A percentile compares a stretch with the other conserved stretches of the same genome.
These are phyloP conservation scores for Chanos chanos DNA, from an alignment of 2,797 vertebrate genomes.

Conservation along the genomic window DNA sequence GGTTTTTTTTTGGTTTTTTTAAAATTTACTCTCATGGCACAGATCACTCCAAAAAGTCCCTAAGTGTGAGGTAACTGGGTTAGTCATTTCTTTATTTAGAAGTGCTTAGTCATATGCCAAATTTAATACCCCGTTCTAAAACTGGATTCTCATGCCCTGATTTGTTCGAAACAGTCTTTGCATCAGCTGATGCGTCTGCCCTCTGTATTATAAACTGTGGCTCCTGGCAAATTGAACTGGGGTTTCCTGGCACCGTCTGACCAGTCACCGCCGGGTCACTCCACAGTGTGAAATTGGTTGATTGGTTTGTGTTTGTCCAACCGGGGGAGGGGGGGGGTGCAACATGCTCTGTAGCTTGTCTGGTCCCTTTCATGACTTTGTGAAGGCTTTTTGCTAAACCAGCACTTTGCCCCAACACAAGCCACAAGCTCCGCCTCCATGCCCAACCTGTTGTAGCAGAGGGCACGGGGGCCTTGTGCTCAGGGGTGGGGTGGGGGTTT, in stretches of 20 bases:
- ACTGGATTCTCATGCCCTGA: conserved; percentile 3
- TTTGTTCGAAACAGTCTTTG: conserved; percentile 16
- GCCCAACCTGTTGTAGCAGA: too few relatives aligned
- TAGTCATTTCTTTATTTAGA: conserved; percentile 37
- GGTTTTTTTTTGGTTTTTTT: too few relatives aligned
- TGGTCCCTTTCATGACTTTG: conserved; percentile 13
- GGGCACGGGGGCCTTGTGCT: not conserved
- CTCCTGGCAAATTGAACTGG: conserved; percentile 1
- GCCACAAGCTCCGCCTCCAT: not conserved
- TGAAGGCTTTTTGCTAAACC: conserved; percentile 1
- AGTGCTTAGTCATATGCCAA: conserved; percentile 27
- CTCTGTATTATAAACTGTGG: conserved; percentile 15
- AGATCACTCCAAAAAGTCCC: conserved; percentile 24
- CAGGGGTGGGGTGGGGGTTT: too few relatives aligned
- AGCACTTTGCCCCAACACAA: conserved; percentile 1
- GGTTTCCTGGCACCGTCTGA: not conserved
- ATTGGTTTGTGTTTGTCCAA: not conserved
- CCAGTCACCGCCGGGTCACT: not conserved
- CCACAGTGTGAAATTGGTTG: not conserved
- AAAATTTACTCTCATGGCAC: conserved; percentile 9
- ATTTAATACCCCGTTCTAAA: conserved; percentile 28
- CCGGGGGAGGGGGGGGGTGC: too few relatives aligned
- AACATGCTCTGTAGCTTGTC: not conserved
- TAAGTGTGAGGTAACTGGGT: conserved; percentile 4
- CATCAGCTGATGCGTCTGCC: conserved; percentile 24